Evolutionary conservation across 1,140 invertebrate species (phyloP), one percentile per base, ranked within the genome.

Genomic region (Chrysomallon squamiferum): DNA sequence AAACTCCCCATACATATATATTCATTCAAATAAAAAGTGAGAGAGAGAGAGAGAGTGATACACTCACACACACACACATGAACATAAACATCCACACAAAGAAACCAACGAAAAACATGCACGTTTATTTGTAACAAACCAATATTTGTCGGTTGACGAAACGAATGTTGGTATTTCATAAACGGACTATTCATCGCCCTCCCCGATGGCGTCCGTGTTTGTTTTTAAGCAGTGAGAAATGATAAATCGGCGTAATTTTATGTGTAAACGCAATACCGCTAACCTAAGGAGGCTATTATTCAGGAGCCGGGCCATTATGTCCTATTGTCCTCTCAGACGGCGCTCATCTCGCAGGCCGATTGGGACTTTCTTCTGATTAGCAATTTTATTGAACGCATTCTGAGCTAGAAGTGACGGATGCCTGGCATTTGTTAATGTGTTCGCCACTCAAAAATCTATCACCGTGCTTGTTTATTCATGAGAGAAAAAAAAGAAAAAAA

Each of bases 361-460:
- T 20, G 50, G 50, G 50, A 54, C 50, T 54, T 47, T 30, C 22
- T 30, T 54, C 50, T 54, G 50, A 54, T 54, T 54, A 54, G 50
- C 50, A 54, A 54, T 54, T 54, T 54, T 54, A 54, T 54, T 54
- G 50, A 54, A 54, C 50, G 50, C 22, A 20, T 47, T 54, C 50
- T 27, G n/a, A 54, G 22, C 29, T 20, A 54, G 25, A 25, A 22
- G 35, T 15, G 35, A 38, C 35, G 35, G 35, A 38, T 15, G 50
- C 22, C 50, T 15, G 25, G 50, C 29, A 25, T 54, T 54, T 30
- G 50, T 54, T 54, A 54, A 54, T 54, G 29, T 54, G 22, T 25
- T 25, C n/a, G 22, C n/a, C 29, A 27, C 50, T 11, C n/a, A 27
- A 4, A 54, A 54, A 54, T 30, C 22, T 54, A 30, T 38, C 22